Base-by-base conservation (phyloP, 92 coral and sea anemone genomes). In the Phenganax stokvisi region DNA sequence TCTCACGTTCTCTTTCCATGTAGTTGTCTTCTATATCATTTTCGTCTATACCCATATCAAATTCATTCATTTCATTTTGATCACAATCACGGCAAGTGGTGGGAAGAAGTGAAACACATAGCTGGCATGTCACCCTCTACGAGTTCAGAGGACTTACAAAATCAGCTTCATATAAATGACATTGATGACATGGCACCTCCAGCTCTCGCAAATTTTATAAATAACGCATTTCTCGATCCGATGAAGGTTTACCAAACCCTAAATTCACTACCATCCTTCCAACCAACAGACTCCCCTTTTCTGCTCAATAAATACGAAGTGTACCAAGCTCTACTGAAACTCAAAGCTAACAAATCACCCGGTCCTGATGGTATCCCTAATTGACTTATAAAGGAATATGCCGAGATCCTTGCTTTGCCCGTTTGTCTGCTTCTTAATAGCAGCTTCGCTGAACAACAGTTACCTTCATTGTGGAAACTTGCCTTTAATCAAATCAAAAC, bases 201-300 rank as follows among this genome's bases (percentile, higher is more conserved):
- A 10, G 58, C 9, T 47, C 25, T 77, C 58, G 67, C 81, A 77
- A 77, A 77, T 57, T 25, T 77, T 8, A 77, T 77, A 7, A 77
- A 54, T 17, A 77, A 47, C 61, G 81, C 81, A 12, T 77, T 77
- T 52, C 54, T 57, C 30, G 81, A 77, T 12, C 81, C 81, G 6
- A 77, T 59, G 81, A 56, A 77, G 47, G 17, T 13, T 25, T 77
- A 77, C 81, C 81, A 77, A 59, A 30, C 81, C 8, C 17, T 77
- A 9, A 13, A 47, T 15, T 77, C 70, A 17, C 54, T 77, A 51
- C 54, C 81, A 12, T 6, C 81, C 67, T 58, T 51, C 0, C 68
- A 77, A n/a, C 37, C 82, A 5, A 28, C 52, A 11, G 62, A 77
- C 28, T 60, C 54, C 60, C 47, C 54, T n/a, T 51, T 60, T 55